Base-by-base conservation (phyloP, 2,888 invertebrate genomes). In the Drosophila suboccidentalis region DNA sequence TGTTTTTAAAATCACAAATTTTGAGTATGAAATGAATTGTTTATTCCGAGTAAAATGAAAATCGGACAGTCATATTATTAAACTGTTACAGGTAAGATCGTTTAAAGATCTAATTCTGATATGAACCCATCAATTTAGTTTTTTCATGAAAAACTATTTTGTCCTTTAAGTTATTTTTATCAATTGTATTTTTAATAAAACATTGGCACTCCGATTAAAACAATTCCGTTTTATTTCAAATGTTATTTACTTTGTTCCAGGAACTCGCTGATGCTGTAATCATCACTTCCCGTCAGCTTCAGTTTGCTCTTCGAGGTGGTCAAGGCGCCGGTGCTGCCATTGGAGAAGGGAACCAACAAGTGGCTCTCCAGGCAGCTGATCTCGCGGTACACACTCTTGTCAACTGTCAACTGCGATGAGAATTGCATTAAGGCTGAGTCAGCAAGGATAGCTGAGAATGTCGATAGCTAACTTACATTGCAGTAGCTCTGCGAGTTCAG, bases 261-360 rank as follows among this genome's bases (percentile, higher is more conserved):
- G 39, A 90, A 91, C 46, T 91, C 90, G 43, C 78, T 80, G 0
- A 76, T 67, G 54, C 88, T 90, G 64, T 90, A 90, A 0, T 77
- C 11, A 0, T 93, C 91, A 84, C 96, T 96, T 1, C 92, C 93
- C 0, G 93, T 79, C 13, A 96, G 91, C 8, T 92, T 91, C 69
- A 97, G 92, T 55, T 93, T 93, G 57, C 96, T 95, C 3, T 92
- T 90, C 0, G 95, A 94, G 5, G 94, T 95, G 4, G 96, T 96
- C 86, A 95, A 94, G 0, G 96, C 96, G 0, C 97, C 97, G 0
- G 96, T 94, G 69, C 94, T 94, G 57, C 94, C 94, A 65, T 96
- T 96, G 0, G 97, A 96, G 89, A 97, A 95, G 0, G 97, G 96
- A 82, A 96, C 95, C 68, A 97, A 94, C 38, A 95, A 93, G 90